Base-by-base conservation (phyloP, 30 jellyfish, hydroid and myxozoan species). In the Catostylus mosaicus region DNA sequence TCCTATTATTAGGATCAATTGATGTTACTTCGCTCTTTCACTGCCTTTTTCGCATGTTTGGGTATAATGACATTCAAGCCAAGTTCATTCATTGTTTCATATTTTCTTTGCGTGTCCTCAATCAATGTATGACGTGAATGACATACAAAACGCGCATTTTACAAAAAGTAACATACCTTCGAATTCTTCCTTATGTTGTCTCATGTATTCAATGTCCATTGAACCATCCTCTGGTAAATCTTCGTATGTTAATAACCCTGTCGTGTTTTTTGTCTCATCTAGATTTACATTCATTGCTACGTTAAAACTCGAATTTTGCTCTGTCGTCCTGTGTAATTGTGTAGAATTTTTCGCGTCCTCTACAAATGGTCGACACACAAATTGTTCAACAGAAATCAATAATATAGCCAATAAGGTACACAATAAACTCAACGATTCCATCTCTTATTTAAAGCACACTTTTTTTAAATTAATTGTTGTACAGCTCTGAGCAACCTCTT, bases 181-280 rank as follows among this genome's bases (percentile, higher is more conserved):
- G 26, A 19, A 3, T 34, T 48, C 45, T 34, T 52, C 62, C 1
- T 1, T 18, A 29, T 82, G 92, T 43, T 45, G 80, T 66, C 47
- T 69, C 26, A 20, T 67, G 20, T 50, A 82, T 51, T 70, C 86
- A 19, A 68, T 86, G 30, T 82, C 92, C 45, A 74, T 9, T 35
- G 84, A 60, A 34, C 92, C 92, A 56, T 82, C 92, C 22, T 82
- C 92, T 23, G 92, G 92, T 27, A 82, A 29, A 35, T 82, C 92
- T 5, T 52, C 92, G 69, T 67, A 67, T 1, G 92, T 68, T 46
- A 82, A 40, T 24, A 56, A 27, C 31, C 30, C 36, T 63, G 24
- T 34, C 67, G 62, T 23, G 38, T 27, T 20, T 1, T 6, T 1
- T 32, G 63, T 31, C 38, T 19, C 36, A 26, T 36, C 48, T 23